Evolutionary conservation across 2,888 invertebrate genomes (phyloP).

Genomic region (Rotaria socialis): DNA sequence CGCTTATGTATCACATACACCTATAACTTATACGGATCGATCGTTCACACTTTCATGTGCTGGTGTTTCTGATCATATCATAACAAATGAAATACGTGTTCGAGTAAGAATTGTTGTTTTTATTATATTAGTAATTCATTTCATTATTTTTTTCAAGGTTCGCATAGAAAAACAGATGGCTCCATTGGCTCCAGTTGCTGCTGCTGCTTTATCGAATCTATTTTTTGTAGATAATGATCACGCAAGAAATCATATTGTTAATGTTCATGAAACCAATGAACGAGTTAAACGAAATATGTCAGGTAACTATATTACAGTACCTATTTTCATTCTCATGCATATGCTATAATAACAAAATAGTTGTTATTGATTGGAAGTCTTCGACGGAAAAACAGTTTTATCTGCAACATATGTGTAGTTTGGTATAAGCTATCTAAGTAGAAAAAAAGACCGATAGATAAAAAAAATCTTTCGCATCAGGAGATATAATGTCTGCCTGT

Average conservation of each 20-base stretch:
- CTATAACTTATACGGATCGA: conserved; percentile 7
- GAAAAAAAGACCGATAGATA: not conserved
- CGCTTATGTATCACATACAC: not conserved
- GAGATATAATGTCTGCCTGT: not conserved
- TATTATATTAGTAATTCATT: not conserved
- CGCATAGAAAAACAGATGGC: conserved; percentile 10
- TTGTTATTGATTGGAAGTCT: not conserved
- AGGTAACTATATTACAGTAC: not conserved
- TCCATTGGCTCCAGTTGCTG: not conserved
- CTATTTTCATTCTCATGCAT: not conserved
- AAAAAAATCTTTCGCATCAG: not conserved
- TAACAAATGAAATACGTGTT: conserved; percentile 27
- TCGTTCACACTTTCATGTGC: not conserved
- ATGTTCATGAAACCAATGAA: too few relatives aligned
- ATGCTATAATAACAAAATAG: not conserved
- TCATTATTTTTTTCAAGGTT: not conserved
- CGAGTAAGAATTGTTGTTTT: not conserved
- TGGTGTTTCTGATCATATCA: not conserved
- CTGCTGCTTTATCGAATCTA: not conserved
- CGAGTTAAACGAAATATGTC: not conserved
- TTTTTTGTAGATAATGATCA: not conserved
- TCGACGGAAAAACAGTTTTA: not conserved
- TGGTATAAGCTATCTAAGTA: not conserved
- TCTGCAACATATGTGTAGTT: not conserved
- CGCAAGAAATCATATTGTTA: not conserved